Percentiles rank a stretch among this genome's conserved stretches.
Conservation (phyloP, 2,888 invertebrate genomes). For the Nowickia ferox region DNA sequence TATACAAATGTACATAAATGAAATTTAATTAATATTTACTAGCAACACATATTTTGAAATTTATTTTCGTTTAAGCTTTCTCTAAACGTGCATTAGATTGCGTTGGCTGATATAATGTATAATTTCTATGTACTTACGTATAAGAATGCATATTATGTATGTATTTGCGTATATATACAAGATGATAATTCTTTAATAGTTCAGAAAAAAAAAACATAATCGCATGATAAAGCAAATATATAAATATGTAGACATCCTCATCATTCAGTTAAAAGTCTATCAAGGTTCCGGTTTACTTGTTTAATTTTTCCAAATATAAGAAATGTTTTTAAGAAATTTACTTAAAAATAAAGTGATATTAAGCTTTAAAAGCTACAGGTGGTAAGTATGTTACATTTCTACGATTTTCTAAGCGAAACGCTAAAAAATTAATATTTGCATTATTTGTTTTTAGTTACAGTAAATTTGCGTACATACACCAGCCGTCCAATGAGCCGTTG, state of each 20-base stretch:
- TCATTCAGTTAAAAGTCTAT: conserved; percentile 23
- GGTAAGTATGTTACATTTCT: background rate
- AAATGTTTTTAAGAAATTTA: conserved; percentile 45
- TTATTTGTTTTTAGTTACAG: conserved; percentile 15
- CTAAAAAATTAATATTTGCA: background rate
- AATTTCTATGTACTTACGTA: too few relatives aligned
- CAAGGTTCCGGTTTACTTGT: background rate
- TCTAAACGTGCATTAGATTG: background rate
- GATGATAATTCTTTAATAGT: background rate
- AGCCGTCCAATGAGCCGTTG: conserved; percentile 83
- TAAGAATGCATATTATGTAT: too few relatives aligned
- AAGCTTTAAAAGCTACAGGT: background rate
- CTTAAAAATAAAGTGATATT: background rate
- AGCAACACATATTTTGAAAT: too few relatives aligned
- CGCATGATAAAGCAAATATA: background rate
- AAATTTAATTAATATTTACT: too few relatives aligned
- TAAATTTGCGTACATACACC: conserved; percentile 84
- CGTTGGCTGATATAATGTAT: background rate
- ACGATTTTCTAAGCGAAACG: background rate
- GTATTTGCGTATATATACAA: too few relatives aligned
- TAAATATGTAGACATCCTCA: background rate
- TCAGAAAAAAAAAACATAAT: background rate
- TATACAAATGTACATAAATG: too few relatives aligned
- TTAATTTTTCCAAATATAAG: background rate
- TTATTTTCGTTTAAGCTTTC: too few relatives aligned